phyloP scores from a whole-genome alignment of 1,140 invertebrate species.

The Cotesia chilonis region DNA sequence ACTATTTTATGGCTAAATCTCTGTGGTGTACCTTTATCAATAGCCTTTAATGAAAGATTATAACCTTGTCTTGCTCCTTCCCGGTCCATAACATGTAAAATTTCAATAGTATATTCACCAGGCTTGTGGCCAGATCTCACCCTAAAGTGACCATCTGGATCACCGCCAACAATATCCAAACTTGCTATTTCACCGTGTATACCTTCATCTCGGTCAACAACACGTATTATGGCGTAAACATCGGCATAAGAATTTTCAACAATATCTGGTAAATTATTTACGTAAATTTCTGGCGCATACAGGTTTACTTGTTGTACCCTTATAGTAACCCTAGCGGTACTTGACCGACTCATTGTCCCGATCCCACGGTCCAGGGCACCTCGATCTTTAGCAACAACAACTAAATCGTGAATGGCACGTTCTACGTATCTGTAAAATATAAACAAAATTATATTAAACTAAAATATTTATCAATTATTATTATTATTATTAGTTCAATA shows the following conservation, averaged over 20 bases:
- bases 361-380: slow-evolving; percentile 74
- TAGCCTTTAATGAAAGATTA: slow-evolving; percentile 85
- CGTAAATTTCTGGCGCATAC: slow-evolving; percentile 82
- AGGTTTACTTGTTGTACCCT: slow-evolving; percentile 87
- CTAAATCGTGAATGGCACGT: slow-evolving; percentile 75
- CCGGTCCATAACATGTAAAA: slow-evolving; percentile 79
- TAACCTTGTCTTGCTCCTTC: slow-evolving; percentile 81
- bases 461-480: too few relatives aligned
- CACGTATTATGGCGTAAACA: slow-evolving; percentile 89
- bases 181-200: slow-evolving; percentile 82
- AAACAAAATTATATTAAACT: too few relatives aligned
- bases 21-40: slow-evolving; percentile 83
- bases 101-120: slow-evolving; percentile 80
- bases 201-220: slow-evolving; percentile 84
- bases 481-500: too few relatives aligned
- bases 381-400: slow-evolving; percentile 84
- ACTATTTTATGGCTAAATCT: slow-evolving; percentile 78
- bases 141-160: slow-evolving; percentile 86
- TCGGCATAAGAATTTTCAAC: slow-evolving; percentile 85
- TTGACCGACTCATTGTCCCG: slow-evolving; percentile 69
- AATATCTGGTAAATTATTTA: slow-evolving; percentile 81
- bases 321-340: slow-evolving; percentile 79
- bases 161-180: slow-evolving; percentile 88
- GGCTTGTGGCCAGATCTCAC: slow-evolving; percentile 69
- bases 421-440: slow-evolving; percentile 69